These are phyloP conservation scores for Hypselothyrea guttata DNA, from an alignment of 2,888 invertebrate genomes.

Conservation along the genomic window DNA sequence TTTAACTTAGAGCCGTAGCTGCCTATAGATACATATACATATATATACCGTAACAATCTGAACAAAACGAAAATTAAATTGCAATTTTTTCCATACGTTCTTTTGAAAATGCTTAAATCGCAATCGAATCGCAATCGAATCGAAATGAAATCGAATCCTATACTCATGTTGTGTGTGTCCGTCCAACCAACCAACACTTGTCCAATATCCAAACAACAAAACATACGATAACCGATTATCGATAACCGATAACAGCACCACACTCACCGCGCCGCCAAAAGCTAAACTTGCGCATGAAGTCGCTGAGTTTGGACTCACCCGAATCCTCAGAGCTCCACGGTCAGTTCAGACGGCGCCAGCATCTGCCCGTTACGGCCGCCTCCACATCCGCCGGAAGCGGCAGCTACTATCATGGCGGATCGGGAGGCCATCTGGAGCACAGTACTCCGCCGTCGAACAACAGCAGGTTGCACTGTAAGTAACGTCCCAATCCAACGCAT, in stretches of 20 bases:
- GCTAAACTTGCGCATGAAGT: conserved; percentile 98
- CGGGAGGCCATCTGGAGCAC: conserved; percentile 82
- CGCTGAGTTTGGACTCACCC: conserved; percentile 97
- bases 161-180: conserved; percentile 43
- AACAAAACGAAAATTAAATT: conserved; percentile 63
- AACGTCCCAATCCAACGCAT: conserved; percentile 46
- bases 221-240: conserved; percentile 24
- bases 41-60: conserved; percentile 25
- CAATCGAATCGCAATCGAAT: conserved; percentile 33
- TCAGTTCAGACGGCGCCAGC: conserved; percentile 87
- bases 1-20: conserved; percentile 47
- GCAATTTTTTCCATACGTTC: conserved; percentile 61
- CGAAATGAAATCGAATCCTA: neutral
- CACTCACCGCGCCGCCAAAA: conserved; percentile 98
- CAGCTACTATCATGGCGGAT: conserved; percentile 80
- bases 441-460: conserved; percentile 83
- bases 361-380: conserved; percentile 84
- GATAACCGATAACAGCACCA: conserved; percentile 86
- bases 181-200: conserved; percentile 30
- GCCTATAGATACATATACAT: conserved; percentile 39
- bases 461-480: conserved; percentile 86
- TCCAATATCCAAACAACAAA: conserved; percentile 24
- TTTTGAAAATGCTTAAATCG: conserved; percentile 57
- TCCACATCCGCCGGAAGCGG: conserved; percentile 75
- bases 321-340: conserved; percentile 93